Conservation (phyloP, 2,113 vertebrate genomes). For the Camarhynchus parvulus region DNA sequence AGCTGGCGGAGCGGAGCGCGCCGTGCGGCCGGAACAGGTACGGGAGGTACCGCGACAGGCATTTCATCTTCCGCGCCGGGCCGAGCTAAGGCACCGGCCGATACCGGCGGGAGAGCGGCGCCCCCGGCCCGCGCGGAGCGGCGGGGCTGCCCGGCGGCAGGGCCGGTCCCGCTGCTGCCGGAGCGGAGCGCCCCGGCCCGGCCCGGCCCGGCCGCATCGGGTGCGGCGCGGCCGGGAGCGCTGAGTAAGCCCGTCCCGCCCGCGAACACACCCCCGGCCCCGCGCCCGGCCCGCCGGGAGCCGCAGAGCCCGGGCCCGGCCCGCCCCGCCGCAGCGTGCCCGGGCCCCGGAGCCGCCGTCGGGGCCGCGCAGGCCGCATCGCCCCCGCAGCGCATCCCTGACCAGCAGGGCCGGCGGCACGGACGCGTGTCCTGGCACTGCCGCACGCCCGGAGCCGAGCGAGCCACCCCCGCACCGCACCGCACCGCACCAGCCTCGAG, state of each 20-base stretch:
- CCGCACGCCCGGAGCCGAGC: neutral
- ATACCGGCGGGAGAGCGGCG: neutral
- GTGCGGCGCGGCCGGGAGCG: too few species aligned
- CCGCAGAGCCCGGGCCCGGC: neutral
- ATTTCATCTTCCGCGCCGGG: neutral
- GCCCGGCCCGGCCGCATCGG: too few species aligned
- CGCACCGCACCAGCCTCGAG: neutral
- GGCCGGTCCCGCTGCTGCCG: too few species aligned
- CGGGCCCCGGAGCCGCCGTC: neutral
- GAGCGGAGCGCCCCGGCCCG: neutral
- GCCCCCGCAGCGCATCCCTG: neutral
- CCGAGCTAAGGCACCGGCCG: neutral
- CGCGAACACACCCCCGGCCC: too few species aligned
- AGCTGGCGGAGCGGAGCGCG: neutral
- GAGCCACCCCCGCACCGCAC: neutral
- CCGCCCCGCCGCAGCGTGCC: neutral
- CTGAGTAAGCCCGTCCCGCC: too few species aligned
- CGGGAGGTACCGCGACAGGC: neutral
- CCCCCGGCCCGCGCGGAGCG: too few species aligned
- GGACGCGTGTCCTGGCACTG: neutral
- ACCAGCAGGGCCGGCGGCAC: accelerated
- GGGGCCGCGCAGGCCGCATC: neutral
- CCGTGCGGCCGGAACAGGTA: neutral
- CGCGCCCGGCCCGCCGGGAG: too few species aligned
- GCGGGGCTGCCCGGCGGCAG: neutral